Base-by-base conservation (phyloP, 2,113 vertebrate genomes). In the Clinocottus analis region DNA sequence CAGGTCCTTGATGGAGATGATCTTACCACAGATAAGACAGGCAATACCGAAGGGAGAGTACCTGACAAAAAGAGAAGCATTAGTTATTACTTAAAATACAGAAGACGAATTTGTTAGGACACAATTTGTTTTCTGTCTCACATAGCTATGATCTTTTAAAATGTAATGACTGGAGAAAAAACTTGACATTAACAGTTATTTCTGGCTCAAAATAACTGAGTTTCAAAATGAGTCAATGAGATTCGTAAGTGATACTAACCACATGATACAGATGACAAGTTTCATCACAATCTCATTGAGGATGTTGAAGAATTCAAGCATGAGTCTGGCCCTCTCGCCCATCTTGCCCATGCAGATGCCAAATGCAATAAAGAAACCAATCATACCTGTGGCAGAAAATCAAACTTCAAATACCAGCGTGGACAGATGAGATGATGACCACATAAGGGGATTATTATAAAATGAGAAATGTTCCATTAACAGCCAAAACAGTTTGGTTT, bases 331-430 rank as follows among this genome's bases (percentile, higher is more conserved):
- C 87, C 95, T 97, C 67, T 99, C 98, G 11, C 98, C 98, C 98
- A 99, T 99, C 91, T 99, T 99, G 59, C 98, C 97, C 98, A 99
- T 99, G 89, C 96, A 96, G 83, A 99, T 97, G 82, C 98, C 98
- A 91, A 99, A 99, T 81, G 98, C 98, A 91, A 99, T 99, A 93
- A 99, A 99, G 94, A 99, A 99, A 89, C 98, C 98, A 93, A 99
- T 99, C 89, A 99, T 84, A 92, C 98, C 98, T 99, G 93, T 84
- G 70, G 66, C 79, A 83, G 76, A 56, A 91, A 76, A 94, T 85
- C 53, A 89, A 51, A 55, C n/a, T 69, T 67, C 69, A 69, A 78
- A 75, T 31, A 59, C 25, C 45, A 69, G 39, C 55, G 66, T 72
- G 35, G 74, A 70, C 35, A 56, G 45, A 64, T 61, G 68, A 71